Base-by-base conservation (phyloP, 2,113 vertebrate genomes). In the Ranitomeya variabilis region DNA sequence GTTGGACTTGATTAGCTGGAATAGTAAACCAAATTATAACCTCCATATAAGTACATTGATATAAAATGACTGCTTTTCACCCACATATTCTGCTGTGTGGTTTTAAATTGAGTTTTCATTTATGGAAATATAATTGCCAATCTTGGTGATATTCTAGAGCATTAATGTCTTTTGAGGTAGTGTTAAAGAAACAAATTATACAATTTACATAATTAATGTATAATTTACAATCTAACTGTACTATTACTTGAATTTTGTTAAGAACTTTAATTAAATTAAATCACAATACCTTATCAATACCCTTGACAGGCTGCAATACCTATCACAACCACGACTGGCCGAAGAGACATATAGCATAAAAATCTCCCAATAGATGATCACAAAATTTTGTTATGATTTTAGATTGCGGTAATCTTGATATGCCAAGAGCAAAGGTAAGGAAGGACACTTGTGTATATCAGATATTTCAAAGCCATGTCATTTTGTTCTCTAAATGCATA, bases 21-120 rank as follows among this genome's bases (percentile, higher is more conserved):
- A 90, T 80, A 91, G 59, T 78, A 81, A 62, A 83, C 80, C 90
- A 92, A 91, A 92, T 89, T 57, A 90, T 92, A 81, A 80, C 60
- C 86, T 87, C 78, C 31, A 1, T 0, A 62, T 77, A 90, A 62
- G 82, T 77, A 87, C 86, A 23, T 55, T 81, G 90, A 87, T 78
- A 80, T 62, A 91, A 92, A 92, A 91, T 64, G 51, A 74, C 31
- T 4, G 81, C 18, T 90, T 91, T 90, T 79, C 52, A 19, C 52
- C 37, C 57, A 6, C 12, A 66, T 90, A 57, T 59, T 57, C 57
- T 5, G 6, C 60, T 37, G 51, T 80, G 19, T 13, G 9, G 31
- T 73, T 59, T 23, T 16, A 74, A 81, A 80, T 73, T 81, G 64
- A 80, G 45, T 71, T 87, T 86, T 86, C 45, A 86, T 77, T 31